These are phyloP conservation scores for Lypha dubia DNA, from an alignment of 2,888 invertebrate genomes.

Conservation along the genomic window DNA sequence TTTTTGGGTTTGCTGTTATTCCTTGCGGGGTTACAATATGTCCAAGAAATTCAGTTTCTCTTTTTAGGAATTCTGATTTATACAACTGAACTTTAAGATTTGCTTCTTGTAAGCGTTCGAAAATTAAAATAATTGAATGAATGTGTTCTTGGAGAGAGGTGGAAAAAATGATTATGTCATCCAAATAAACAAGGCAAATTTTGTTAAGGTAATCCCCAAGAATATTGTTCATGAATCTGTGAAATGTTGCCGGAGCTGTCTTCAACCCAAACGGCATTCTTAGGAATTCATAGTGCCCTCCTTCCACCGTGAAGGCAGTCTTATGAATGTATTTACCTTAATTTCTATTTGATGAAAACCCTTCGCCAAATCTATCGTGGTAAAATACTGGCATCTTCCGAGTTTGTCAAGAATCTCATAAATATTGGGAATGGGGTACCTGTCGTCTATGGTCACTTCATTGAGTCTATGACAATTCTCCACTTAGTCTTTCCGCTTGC, in stretches of 20 bases:
- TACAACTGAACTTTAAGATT: too few species aligned
- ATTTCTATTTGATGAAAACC: neutral
- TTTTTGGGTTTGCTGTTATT: conserved; percentile 2
- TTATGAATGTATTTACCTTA: neutral
- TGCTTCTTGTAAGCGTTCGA: neutral
- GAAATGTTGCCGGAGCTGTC: too few species aligned
- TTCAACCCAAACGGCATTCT: neutral
- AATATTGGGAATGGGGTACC: neutral
- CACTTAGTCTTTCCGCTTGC: too few species aligned
- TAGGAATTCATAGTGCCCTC: neutral
- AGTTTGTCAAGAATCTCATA: neutral
- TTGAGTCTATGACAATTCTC: neutral
- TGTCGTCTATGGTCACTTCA: neutral
- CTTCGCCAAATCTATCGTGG: neutral
- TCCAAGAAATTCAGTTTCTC: neutral
- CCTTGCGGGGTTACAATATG: neutral
- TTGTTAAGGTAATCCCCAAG: too few species aligned
- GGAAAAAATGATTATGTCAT: too few species aligned
- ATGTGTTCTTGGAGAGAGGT: neutral
- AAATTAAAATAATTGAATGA: neutral
- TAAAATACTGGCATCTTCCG: neutral
- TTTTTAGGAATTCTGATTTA: too few species aligned
- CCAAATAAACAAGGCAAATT: too few species aligned
- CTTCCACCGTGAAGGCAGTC: neutral
- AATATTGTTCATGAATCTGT: too few species aligned